Percentiles rank a stretch among this genome's conserved stretches.
Conservation (phyloP, 2,797 vertebrate species). For the Crax fasciolata region DNA sequence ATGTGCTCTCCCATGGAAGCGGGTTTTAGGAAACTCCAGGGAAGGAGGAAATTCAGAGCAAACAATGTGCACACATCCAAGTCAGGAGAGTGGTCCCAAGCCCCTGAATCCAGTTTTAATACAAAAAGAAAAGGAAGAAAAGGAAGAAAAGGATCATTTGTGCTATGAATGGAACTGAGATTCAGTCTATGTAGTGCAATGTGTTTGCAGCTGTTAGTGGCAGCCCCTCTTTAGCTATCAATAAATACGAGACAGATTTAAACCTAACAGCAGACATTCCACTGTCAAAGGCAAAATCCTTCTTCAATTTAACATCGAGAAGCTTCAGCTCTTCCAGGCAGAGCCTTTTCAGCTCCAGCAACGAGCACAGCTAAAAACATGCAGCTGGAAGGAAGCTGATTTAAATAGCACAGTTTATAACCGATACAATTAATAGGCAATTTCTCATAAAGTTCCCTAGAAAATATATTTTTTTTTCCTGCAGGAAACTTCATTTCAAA, state of each 20-base stretch:
- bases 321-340: background rate
- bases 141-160: background rate
- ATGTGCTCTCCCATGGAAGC: rapidly evolving
- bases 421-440: constrained; percentile 26
- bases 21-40: rapidly evolving
- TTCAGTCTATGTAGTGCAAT: rapidly evolving
- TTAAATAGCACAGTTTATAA: background rate
- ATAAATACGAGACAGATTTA: background rate
- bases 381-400: background rate
- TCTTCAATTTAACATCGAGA: background rate
- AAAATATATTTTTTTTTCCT: background rate
- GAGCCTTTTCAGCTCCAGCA: background rate
- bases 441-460: background rate
- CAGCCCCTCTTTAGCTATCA: rapidly evolving
- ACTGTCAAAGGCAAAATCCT: background rate
- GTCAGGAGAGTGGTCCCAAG: background rate
- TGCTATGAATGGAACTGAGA: background rate
- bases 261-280: rapidly evolving
- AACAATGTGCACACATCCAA: background rate
- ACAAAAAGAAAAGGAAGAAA: rapidly evolving
- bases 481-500: background rate
- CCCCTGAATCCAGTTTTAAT: background rate
- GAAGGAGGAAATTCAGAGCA: background rate
- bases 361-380: background rate
- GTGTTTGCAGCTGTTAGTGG: background rate